Evolutionary conservation across 2,888 invertebrate genomes (phyloP).

Genomic region (Hedychridium roseum): DNA sequence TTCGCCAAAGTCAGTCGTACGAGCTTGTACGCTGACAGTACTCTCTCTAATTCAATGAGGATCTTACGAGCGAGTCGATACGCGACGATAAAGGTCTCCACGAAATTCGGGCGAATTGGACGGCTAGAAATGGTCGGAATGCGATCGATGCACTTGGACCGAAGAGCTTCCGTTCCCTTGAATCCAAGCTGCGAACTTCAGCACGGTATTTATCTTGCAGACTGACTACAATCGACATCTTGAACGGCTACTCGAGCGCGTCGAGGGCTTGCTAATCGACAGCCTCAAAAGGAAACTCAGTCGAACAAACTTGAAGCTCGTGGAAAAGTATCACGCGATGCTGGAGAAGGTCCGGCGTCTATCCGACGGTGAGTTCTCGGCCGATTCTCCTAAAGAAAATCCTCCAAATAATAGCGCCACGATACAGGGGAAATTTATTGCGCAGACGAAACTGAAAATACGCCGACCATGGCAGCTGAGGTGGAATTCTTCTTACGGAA

Average conservation of each 20-base stretch:
- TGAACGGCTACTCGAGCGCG: conserved; percentile 72
- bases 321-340: conserved; percentile 45
- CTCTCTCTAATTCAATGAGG: no score
- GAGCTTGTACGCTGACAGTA: no score
- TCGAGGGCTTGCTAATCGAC: conserved; percentile 67
- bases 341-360: conserved; percentile 49
- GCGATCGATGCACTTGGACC: no score
- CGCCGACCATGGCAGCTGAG: conserved; percentile 25
- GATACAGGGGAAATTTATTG: no score
- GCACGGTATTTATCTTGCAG: conserved; percentile 63
- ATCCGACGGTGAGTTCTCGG: conserved; percentile 43
- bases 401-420: no score
- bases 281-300: conserved; percentile 62
- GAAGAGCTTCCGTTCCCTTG: no score
- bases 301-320: conserved; percentile 34
- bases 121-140: no score
- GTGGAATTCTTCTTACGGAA: conserved; percentile 61
- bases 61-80: no score
- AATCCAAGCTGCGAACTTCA: no score
- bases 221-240: conserved; percentile 77
- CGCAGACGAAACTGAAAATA: conserved; percentile 17
- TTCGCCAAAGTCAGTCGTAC: no score
- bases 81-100: no score
- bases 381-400: not conserved
- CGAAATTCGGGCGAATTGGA: no score